Conservation (phyloP, 2,797 vertebrate species). For the Danionella dracula region DNA sequence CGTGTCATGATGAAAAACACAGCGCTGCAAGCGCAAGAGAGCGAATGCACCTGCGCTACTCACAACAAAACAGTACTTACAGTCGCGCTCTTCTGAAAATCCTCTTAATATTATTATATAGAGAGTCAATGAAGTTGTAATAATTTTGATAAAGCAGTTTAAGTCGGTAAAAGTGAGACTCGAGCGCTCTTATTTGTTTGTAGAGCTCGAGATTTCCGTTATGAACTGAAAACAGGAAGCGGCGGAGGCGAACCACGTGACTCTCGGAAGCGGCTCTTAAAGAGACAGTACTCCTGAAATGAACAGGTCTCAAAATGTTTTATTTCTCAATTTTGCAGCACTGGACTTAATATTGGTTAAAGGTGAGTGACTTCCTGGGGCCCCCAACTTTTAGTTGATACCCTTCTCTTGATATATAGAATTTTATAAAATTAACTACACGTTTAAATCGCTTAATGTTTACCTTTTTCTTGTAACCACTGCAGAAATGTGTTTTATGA, state of each 20-base stretch:
- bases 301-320: too few relatives aligned
- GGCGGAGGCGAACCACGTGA: slow-evolving; percentile 22
- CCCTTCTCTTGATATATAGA: too few relatives aligned
- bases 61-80: background rate
- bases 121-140: background rate
- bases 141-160: background rate
- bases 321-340: too few relatives aligned
- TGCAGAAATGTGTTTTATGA: too few relatives aligned
- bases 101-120: background rate
- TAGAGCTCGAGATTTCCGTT: background rate
- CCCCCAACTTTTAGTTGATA: too few relatives aligned
- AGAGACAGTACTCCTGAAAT: background rate
- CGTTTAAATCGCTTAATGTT: too few relatives aligned
- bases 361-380: too few relatives aligned
- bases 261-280: background rate
- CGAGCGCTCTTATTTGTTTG: background rate
- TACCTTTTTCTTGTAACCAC: too few relatives aligned
- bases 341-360: too few relatives aligned
- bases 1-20: too few relatives aligned
- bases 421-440: too few relatives aligned
- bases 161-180: background rate
- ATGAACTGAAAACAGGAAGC: slow-evolving; percentile 11
- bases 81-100: background rate
- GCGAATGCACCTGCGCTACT: too few relatives aligned
- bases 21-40: background rate